Evolutionary conservation across 2,888 invertebrate species (phyloP).

Genomic region (Agrenia bidenticulata): DNA sequence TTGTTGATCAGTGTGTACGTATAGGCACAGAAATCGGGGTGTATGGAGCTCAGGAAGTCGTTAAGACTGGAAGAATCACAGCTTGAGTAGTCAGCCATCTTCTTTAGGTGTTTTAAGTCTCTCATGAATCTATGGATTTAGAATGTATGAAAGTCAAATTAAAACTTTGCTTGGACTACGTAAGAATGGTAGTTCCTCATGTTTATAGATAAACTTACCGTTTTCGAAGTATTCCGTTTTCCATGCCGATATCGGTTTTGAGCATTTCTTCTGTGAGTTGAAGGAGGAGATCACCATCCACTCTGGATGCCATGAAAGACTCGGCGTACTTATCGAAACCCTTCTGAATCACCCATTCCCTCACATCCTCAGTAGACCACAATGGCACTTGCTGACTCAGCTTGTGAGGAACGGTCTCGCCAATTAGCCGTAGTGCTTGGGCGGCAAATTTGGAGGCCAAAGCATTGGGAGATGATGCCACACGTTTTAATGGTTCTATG

Average conservation of each 20-base stretch:
- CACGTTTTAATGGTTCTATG: constrained; percentile 89
- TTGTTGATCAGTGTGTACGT: constrained; percentile 95
- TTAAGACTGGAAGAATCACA: constrained; percentile 89
- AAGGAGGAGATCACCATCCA: constrained; percentile 93
- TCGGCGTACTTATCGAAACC: constrained; percentile 82
- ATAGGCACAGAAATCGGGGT: constrained; percentile 89
- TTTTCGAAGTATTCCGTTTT: constrained; percentile 89
- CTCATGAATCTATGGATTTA: constrained; percentile 74
- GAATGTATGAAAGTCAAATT: not conserved
- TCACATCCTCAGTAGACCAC: constrained; percentile 95
- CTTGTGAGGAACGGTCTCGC: constrained; percentile 96
- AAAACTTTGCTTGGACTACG: not conserved
- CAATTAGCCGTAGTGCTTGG: constrained; percentile 85
- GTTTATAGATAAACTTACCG: no score
- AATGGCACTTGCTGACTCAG: constrained; percentile 96
- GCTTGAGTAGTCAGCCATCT: constrained; percentile 95
- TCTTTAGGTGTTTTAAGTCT: constrained; percentile 88
- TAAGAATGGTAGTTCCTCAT: no score
- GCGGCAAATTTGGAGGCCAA: constrained; percentile 96
- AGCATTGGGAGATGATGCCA: constrained; percentile 96
- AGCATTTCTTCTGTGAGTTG: constrained; percentile 91
- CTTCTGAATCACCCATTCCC: constrained; percentile 98
- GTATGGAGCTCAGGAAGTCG: constrained; percentile 77
- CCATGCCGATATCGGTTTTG: constrained; percentile 85
- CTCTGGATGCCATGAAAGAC: constrained; percentile 85